Conservation (phyloP, 2,888 invertebrate species). For the Bursaphelenchus okinawaensis region DNA sequence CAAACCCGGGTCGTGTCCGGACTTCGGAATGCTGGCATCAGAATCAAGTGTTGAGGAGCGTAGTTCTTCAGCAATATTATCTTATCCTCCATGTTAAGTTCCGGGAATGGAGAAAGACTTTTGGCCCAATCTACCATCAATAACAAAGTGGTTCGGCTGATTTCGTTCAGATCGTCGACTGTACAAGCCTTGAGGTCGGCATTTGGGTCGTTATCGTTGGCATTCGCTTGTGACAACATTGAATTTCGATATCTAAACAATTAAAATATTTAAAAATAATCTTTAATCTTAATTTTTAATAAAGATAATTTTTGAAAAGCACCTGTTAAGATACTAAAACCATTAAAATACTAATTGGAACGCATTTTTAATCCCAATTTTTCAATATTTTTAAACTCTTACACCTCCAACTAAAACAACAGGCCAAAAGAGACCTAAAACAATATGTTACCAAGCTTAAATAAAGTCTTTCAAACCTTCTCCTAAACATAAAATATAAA, state of each 20-base stretch:
- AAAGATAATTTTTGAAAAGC: neutral
- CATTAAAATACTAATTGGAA: no score
- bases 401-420: no score
- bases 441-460: no score
- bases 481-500: no score
- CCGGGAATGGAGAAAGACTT: slow-evolving; percentile 46
- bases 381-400: no score
- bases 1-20: slow-evolving; percentile 47
- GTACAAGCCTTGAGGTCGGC: slow-evolving; percentile 26
- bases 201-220: neutral
- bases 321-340: no score
- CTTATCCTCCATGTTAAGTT: slow-evolving; percentile 50
- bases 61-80: slow-evolving; percentile 55
- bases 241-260: slow-evolving; percentile 43
- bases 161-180: slow-evolving; percentile 52
- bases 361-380: no score
- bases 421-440: no score
- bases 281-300: neutral
- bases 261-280: no score
- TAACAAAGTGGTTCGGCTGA: slow-evolving; percentile 51
- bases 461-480: no score
- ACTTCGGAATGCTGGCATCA: slow-evolving; percentile 56
- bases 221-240: slow-evolving; percentile 27
- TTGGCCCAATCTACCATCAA: slow-evolving; percentile 58
- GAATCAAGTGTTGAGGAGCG: slow-evolving; percentile 55